These are phyloP conservation scores for Ephialtes manifestator DNA, from an alignment of 2,888 invertebrate genomes.

Conservation along the genomic window DNA sequence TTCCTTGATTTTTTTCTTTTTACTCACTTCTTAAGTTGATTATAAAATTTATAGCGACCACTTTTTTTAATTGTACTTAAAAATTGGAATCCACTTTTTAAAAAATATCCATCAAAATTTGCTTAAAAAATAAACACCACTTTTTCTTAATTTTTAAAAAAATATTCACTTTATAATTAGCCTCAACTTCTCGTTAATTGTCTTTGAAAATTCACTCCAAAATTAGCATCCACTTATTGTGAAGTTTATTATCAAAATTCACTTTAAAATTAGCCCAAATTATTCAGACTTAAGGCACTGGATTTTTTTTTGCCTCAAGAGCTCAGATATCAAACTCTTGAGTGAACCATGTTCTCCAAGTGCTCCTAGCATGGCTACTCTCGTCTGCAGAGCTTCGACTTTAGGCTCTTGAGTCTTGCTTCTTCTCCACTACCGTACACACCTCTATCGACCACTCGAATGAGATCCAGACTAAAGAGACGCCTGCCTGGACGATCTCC, in stretches of 20 bases:
- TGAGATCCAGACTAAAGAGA: conserved; percentile 44
- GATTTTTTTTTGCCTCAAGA: conserved; percentile 26
- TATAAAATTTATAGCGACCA: too few relatives aligned
- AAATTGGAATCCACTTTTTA: too few relatives aligned
- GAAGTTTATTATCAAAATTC: conserved; percentile 20
- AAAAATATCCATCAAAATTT: too few relatives aligned
- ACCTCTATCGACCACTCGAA: conserved; percentile 52
- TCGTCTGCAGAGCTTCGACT: not conserved
- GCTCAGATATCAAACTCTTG: conserved; percentile 35
- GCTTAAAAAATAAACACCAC: too few relatives aligned
- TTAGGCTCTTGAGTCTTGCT: not conserved
- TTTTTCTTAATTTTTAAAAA: too few relatives aligned
- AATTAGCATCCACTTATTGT: not conserved
- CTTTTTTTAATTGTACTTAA: too few relatives aligned
- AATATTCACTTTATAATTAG: too few relatives aligned
- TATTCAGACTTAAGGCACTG: not conserved
- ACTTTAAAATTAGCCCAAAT: conserved; percentile 42
- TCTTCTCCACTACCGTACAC: conserved; percentile 10
- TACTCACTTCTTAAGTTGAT: not conserved
- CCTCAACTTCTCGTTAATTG: too few relatives aligned
- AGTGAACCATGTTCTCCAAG: conserved; percentile 32
- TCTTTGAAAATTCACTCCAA: not conserved
- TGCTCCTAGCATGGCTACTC: conserved; percentile 3
- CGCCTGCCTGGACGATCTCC: conserved; percentile 23
- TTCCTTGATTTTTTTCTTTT: not conserved